phyloP scores from a whole-genome alignment of 2,113 vertebrate species.

The Pagrus major region DNA sequence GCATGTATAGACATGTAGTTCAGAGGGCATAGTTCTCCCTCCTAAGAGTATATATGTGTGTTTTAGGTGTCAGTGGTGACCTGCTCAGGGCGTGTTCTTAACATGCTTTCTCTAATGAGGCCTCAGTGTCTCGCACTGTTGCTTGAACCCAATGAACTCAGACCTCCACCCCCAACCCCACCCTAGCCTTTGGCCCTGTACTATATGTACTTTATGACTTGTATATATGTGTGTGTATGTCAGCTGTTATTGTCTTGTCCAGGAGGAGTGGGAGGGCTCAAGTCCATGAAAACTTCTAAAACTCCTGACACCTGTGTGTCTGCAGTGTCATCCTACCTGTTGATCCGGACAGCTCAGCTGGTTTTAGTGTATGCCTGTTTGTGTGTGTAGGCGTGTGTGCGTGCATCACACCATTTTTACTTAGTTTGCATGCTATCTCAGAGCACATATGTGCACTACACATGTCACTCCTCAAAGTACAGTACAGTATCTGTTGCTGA shows the following conservation, averaged over 20 bases:
- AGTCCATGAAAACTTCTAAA: conserved; percentile 8
- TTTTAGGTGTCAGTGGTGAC: conserved; percentile 16
- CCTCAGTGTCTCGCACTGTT: conserved; percentile 13
- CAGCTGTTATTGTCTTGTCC: conserved; percentile 21
- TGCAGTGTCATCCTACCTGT: conserved; percentile 42
- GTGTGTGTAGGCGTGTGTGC: conserved; percentile 6
- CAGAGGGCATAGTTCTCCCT: neutral
- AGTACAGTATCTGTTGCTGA: conserved; percentile 48
- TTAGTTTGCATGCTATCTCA: conserved; percentile 33
- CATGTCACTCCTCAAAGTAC: conserved; percentile 51
- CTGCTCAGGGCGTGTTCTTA: conserved; percentile 28
- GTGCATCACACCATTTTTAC: neutral
- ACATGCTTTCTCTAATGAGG: conserved; percentile 26
- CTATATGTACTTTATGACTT: conserved; percentile 47
- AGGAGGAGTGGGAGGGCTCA: neutral
- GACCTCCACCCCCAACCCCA: conserved; percentile 12
- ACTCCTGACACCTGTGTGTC: conserved; percentile 39
- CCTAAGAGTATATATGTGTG: neutral
- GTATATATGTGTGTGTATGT: conserved; percentile 28
- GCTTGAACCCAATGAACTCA: conserved; percentile 44
- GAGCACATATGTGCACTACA: conserved; percentile 31
- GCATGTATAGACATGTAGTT: neutral
- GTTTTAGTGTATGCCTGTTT: conserved; percentile 12
- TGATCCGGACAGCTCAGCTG: conserved; percentile 32
- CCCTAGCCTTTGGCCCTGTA: conserved; percentile 47